Base-by-base conservation (phyloP, 1,140 invertebrate genomes). In the Aphaenogaster floridana region DNA sequence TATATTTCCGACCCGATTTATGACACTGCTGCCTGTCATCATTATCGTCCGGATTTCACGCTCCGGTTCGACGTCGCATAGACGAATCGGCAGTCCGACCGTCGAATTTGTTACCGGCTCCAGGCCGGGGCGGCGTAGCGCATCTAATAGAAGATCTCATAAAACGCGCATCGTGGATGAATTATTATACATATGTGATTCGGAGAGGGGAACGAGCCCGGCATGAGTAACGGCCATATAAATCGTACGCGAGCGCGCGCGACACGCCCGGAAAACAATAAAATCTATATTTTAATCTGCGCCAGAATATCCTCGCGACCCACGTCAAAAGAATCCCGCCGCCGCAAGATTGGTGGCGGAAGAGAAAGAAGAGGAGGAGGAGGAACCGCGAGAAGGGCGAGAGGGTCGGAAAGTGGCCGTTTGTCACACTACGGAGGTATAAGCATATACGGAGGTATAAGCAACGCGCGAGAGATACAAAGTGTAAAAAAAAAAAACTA, bases 271-370 rank as follows among this genome's bases (percentile, higher is more conserved):
- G 90, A 92, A 95, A 94, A 94, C 94, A 95, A 95, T 95, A 94
- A 95, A 95, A 94, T 94, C 94, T 94, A 94, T 94, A 95, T 94
- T 94, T 94, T 94, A 95, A 94, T 94, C 92, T 91, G 86, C 89
- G 86, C 88, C 88, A 87, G 92, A 92, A 92, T 87, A 78, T 89
- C 61, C 79, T 86, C 74, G 68, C 84, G 77, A 52, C 61, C 83
- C 79, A 78, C 78, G 79, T 89, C 89, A 91, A 74, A 86, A 91
- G 89, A 69, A 91, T 89, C 78, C 87, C 79, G 84, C 36, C 76
- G 86, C 21, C 74, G 83, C 77, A 77, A 87, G 80, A 90, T 86
- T 87, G 90, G 88, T 61, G 64, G 77, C 57, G 42, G 28, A 63
- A 13, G 17, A 89, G 88, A 85, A 87, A 61, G 76, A 72, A 50